phyloP scores from a whole-genome alignment of 2,888 invertebrate genomes.

The Chrysolina americana region DNA sequence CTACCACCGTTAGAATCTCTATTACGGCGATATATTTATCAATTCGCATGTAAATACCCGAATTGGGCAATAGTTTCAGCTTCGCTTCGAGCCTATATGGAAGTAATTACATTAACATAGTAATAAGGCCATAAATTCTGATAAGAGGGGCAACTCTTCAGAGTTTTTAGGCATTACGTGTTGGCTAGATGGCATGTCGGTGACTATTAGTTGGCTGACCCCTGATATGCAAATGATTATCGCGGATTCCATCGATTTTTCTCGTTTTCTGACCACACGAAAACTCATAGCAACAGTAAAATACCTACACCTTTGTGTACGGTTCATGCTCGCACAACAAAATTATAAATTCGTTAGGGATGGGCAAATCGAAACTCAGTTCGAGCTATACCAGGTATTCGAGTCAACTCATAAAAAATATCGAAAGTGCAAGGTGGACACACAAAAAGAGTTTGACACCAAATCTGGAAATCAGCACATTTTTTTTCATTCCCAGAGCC shows the following conservation, averaged over 20 bases:
- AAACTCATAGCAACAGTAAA: conserved; percentile 24
- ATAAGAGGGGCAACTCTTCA: conserved; percentile 63
- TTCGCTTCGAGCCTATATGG: conserved; percentile 40
- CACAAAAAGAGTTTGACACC: too few species aligned
- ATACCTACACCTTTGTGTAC: conserved; percentile 6
- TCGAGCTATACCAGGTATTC: not conserved
- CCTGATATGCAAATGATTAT: conserved; percentile 63
- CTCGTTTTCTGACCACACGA: conserved; percentile 29
- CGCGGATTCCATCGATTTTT: conserved; percentile 61
- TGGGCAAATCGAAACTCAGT: not conserved
- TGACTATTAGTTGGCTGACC: conserved; percentile 57
- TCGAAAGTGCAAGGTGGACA: too few species aligned
- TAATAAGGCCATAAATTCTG: conserved; percentile 63
- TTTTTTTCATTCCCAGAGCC: too few species aligned
- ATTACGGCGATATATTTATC: conserved; percentile 1
- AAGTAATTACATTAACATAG: conserved; percentile 64
- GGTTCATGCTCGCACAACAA: conserved; percentile 9
- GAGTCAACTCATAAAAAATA: not conserved
- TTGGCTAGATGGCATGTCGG: conserved; percentile 61
- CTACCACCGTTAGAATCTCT: not conserved
- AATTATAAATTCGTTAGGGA: not conserved
- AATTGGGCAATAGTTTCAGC: conserved; percentile 31
- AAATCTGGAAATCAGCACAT: too few species aligned
- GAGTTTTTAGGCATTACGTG: conserved; percentile 62
- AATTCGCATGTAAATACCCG: conserved; percentile 13